Base-by-base conservation (phyloP, 1,140 invertebrate species). In the Scaptodrosophila lebanonensis region DNA sequence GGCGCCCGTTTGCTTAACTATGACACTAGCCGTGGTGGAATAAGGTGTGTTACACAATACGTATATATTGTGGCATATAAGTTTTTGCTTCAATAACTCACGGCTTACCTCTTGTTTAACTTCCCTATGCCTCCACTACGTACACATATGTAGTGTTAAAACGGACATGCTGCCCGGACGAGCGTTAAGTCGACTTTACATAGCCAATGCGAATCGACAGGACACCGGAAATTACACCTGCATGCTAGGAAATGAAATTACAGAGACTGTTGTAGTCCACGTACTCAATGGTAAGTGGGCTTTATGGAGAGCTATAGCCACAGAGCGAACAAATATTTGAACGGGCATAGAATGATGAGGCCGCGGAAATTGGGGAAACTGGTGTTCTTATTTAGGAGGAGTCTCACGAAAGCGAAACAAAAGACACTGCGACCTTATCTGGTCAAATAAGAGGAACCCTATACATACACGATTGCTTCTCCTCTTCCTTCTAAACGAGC, bases 191-290 rank as follows among this genome's bases (percentile, higher is more conserved):
- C 89, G 92, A 11, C 90, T 96, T 36, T 94, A 94, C 87, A 95
- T 96, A 59, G 93, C 93, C 52, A 95, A 95, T 86, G 94, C 94
- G 18, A 92, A 93, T 75, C 91, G 91, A 63, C 91, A 91, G 64
- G 94, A 96, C 83, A 94, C 93, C n/a, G 94, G 94, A 15, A 95
- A 95, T 85, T 96, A 95, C 84, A 94, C 93, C 40, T 96, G 94
- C 72, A 91, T 92, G 13, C 87, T 95, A 45, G 92, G 92, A 30
- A 93, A 94, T 59, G 91, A 94, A 47, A 93, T 94, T 6, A 90
- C 91, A 16, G 93, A 93, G 17, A 89, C 90, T 15, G 93, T 95
- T 47, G 90, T 91, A 53, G 93, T 96, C 18, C 94, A 95, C 86
- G 93, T 96, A 35, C 88, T 95, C 42, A 95, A 94, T 89, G 94